Evolutionary conservation across 2,113 vertebrate species (phyloP).

Genomic region (Tragulus kanchil): DNA sequence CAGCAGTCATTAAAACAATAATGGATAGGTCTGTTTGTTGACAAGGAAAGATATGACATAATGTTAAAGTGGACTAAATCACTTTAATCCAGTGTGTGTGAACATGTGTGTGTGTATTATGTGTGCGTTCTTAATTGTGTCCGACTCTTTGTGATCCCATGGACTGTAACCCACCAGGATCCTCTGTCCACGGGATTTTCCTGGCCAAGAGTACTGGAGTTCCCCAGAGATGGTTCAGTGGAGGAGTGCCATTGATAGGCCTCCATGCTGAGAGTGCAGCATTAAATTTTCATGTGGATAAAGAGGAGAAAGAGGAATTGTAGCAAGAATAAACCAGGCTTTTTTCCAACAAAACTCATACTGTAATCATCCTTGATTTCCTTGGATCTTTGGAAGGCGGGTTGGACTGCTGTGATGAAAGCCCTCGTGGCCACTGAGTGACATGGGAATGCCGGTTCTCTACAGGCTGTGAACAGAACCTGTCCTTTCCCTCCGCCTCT

Average conservation of each 20-base stretch:
- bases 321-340: background rate
- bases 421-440: background rate
- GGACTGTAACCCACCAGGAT: background rate
- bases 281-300: conserved; percentile 60
- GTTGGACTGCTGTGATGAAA: background rate
- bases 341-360: background rate
- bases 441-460: background rate
- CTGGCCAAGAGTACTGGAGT: background rate
- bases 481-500: background rate
- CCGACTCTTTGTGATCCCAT: background rate
- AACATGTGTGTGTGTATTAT: background rate
- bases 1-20: conserved; percentile 57
- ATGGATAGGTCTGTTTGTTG: conserved; percentile 1
- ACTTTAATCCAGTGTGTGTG: background rate
- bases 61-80: conserved; percentile 36
- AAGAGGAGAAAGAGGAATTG: background rate
- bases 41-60: conserved; percentile 4
- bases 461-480: background rate
- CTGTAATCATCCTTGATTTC: background rate
- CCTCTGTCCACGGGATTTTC: background rate
- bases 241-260: background rate
- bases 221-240: background rate
- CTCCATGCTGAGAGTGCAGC: background rate
- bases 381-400: background rate
- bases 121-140: background rate